These are phyloP conservation scores for Eufriesea mexicana DNA, from an alignment of 1,140 invertebrate genomes.

Conservation along the genomic window DNA sequence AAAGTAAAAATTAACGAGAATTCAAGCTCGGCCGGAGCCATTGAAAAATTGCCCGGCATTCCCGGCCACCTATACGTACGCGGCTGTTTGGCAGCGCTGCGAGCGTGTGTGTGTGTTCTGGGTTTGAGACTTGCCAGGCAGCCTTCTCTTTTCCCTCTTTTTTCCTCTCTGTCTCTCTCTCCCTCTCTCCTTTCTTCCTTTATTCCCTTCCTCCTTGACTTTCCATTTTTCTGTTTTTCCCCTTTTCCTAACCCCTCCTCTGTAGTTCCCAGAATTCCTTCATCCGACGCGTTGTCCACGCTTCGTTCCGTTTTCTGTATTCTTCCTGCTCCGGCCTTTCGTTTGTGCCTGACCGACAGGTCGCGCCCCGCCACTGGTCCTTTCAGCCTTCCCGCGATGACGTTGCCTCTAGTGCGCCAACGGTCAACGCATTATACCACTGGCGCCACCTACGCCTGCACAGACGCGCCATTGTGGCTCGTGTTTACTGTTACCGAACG, in stretches of 20 bases:
- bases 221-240: conserved; percentile 28
- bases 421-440: conserved; percentile 5
- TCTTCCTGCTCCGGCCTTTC: conserved; percentile 46
- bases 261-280: conserved; percentile 50
- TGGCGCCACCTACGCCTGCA: not conserved
- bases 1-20: conserved; percentile 82
- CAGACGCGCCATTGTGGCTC: not conserved
- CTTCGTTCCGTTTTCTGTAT: conserved; percentile 44
- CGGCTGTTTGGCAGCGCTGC: conserved; percentile 32
- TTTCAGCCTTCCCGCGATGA: conserved; percentile 1
- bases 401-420: not conserved
- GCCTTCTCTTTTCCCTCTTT: conserved; percentile 48
- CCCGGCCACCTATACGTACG: conserved; percentile 48
- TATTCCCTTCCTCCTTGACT: no score
- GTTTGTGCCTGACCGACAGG: conserved; percentile 21
- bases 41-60: conserved; percentile 79
- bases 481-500: not conserved
- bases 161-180: conserved; percentile 45
- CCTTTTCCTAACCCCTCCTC: conserved; percentile 51
- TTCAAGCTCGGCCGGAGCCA: conserved; percentile 80
- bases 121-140: conserved; percentile 71
- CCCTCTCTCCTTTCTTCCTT: conserved; percentile 8
- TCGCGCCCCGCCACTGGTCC: conserved; percentile 13
- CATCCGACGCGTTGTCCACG: conserved; percentile 46
- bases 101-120: conserved; percentile 30